Percentiles rank a stretch among this genome's conserved stretches.
Evolutionary conservation across 2,797 vertebrate species (phyloP).

Genomic region (Tinamus major): DNA sequence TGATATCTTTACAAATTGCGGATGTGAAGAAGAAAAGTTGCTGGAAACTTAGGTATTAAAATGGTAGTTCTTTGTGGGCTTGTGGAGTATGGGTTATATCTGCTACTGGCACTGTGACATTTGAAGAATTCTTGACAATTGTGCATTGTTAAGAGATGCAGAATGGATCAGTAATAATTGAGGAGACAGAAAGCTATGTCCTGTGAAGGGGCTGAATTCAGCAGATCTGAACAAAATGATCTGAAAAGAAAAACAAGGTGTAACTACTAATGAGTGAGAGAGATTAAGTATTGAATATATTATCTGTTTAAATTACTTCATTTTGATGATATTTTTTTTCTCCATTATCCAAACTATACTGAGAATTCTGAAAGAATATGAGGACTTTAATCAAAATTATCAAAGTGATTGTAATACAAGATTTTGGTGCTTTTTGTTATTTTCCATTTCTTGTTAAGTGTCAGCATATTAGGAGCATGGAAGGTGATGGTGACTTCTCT

Average conservation of each 20-base stretch:
- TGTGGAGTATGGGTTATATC: background rate
- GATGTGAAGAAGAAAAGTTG: no score
- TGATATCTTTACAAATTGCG: background rate
- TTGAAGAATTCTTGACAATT: background rate
- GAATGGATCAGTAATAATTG: background rate
- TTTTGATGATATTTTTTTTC: background rate
- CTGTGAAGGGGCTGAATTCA: no score
- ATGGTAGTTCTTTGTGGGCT: background rate
- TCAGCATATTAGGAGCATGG: background rate
- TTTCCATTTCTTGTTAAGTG: background rate
- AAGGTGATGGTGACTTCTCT: background rate
- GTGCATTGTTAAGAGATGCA: background rate
- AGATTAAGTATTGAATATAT: background rate
- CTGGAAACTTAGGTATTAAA: background rate
- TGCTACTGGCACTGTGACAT: background rate
- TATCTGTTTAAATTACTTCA: background rate
- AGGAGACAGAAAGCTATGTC: background rate
- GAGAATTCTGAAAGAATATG: background rate
- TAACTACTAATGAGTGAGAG: background rate
- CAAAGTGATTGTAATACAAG: background rate
- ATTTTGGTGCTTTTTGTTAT: background rate
- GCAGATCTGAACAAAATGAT: background rate
- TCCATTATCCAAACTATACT: background rate
- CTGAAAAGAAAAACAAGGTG: background rate
- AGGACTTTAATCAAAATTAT: background rate